Conservation (phyloP, 2,797 vertebrate genomes). For the Darevskia mixta region DNA sequence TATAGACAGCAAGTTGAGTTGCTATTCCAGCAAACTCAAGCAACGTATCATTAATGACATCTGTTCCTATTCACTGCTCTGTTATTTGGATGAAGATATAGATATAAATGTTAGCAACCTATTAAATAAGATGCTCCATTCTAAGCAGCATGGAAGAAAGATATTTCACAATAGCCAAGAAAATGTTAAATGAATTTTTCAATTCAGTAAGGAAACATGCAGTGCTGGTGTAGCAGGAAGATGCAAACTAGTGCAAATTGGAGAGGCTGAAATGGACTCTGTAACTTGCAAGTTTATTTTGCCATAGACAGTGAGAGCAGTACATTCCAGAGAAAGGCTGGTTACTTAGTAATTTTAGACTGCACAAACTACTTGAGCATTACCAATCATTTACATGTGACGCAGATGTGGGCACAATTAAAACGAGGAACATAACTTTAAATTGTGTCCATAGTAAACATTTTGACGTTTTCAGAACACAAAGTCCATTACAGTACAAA, state of each 20-base stretch:
- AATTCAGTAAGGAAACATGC: not conserved
- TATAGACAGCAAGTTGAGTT: not conserved
- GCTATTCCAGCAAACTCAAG: not conserved
- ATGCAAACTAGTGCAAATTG: not conserved
- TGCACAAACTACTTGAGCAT: slow-evolving; percentile 26
- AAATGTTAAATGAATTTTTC: not conserved
- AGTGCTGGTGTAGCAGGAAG: not conserved
- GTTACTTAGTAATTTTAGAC: slow-evolving; percentile 39
- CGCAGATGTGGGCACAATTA: slow-evolving; percentile 36
- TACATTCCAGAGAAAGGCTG: slow-evolving; percentile 4
- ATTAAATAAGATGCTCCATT: not conserved
- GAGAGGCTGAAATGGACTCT: slow-evolving; percentile 22
- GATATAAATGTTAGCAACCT: not conserved
- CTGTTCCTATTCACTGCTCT: not conserved
- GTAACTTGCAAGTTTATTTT: slow-evolving; percentile 14
- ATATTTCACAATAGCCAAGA: not conserved
- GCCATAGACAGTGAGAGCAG: slow-evolving; percentile 13
- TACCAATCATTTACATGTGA: slow-evolving; percentile 43
- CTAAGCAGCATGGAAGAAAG: not conserved
- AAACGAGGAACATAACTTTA: slow-evolving; percentile 41
- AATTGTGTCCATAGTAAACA: slow-evolving; percentile 47
- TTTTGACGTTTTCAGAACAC: slow-evolving; percentile 45
- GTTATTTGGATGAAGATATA: not conserved
- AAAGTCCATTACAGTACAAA: slow-evolving; percentile 59
- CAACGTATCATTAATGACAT: not conserved